Percentiles rank a stretch among this genome's conserved stretches.
Conservation (phyloP, 2,113 vertebrate species). For the Noctilio leporinus region DNA sequence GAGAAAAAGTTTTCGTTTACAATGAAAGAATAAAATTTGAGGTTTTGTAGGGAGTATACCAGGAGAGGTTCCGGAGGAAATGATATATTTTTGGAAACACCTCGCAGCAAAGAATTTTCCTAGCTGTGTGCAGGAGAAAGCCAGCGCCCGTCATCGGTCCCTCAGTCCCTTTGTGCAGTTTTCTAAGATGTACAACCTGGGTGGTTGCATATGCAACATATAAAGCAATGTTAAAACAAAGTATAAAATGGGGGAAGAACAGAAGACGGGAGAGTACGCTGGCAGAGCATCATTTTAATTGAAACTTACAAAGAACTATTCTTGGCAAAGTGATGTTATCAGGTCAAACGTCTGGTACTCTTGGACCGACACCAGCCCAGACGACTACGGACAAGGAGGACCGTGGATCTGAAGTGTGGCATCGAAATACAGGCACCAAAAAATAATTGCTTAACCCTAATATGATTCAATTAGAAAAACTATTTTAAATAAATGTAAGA, state of each 20-base stretch:
- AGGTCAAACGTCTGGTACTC: background rate
- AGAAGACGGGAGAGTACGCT: background rate
- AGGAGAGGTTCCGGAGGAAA: background rate
- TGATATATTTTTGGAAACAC: background rate
- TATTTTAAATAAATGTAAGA: background rate
- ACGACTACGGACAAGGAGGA: background rate
- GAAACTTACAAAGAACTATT: background rate
- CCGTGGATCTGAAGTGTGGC: background rate
- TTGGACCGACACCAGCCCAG: background rate
- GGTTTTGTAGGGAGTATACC: background rate
- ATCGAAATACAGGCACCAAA: background rate
- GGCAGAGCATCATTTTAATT: background rate
- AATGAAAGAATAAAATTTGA: background rate
- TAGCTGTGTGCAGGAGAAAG: background rate
- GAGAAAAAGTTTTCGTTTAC: slow-evolving; percentile 1
- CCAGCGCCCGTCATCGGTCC: background rate
- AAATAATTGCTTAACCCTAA: background rate
- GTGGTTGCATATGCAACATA: background rate
- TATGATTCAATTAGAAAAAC: background rate
- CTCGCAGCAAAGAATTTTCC: background rate
- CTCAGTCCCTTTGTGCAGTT: background rate
- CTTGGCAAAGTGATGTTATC: background rate
- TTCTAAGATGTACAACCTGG: background rate
- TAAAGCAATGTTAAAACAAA: background rate
- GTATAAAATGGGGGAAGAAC: background rate